Percentiles rank a stretch among this genome's conserved stretches.
Evolutionary conservation across 2,888 invertebrate genomes (phyloP).

Genomic region (Himalopsyche anomala): DNA sequence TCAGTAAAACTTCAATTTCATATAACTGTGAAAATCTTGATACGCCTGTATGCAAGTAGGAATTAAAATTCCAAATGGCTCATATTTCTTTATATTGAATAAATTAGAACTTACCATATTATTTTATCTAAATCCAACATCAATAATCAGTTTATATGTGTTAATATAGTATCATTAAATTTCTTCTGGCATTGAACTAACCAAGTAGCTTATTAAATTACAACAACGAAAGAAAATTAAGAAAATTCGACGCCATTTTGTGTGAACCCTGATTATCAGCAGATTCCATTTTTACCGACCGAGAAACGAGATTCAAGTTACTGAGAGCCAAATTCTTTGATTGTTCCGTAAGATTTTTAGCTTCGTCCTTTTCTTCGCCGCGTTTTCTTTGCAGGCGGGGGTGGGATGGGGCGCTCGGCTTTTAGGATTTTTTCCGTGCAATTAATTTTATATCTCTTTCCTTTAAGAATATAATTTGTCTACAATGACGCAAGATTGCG

Average conservation of each 20-base stretch:
- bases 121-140: too few relatives aligned
- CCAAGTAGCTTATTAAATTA: too few relatives aligned
- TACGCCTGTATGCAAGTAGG: too few relatives aligned
- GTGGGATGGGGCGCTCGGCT: conserved; percentile 52
- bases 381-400: neutral
- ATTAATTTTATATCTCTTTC: conserved; percentile 65
- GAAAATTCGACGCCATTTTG: conserved; percentile 3
- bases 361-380: conserved; percentile 35
- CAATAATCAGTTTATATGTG: too few relatives aligned
- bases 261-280: neutral
- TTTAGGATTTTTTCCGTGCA: conserved; percentile 65
- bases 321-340: conserved; percentile 19
- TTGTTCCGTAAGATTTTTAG: conserved; percentile 25
- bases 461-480: conserved; percentile 66
- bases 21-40: too few relatives aligned
- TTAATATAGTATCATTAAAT: too few relatives aligned
- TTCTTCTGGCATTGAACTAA: too few relatives aligned
- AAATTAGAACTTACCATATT: too few relatives aligned
- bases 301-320: conserved; percentile 29
- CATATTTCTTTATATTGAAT: too few relatives aligned
- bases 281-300: conserved; percentile 24
- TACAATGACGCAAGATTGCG: conserved; percentile 63
- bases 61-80: too few relatives aligned
- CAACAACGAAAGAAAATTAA: too few relatives aligned
- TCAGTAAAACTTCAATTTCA: too few relatives aligned